These are phyloP conservation scores for Rhipidura dahli DNA, from an alignment of 2,113 vertebrate genomes.

Conservation along the genomic window DNA sequence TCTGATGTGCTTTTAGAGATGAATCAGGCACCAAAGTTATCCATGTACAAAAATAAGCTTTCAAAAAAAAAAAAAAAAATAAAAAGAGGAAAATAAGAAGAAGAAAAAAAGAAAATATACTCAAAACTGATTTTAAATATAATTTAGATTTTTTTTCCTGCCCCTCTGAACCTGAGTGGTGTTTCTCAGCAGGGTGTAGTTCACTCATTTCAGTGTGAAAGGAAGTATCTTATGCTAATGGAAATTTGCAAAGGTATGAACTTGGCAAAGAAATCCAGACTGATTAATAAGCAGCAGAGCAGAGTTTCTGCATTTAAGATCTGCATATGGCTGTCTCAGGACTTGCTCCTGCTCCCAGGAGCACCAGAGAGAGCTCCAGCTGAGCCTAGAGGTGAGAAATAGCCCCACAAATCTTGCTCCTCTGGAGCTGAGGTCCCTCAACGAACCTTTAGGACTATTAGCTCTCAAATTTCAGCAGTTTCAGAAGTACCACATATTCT, in stretches of 20 bases:
- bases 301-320: neutral
- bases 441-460: accelerated
- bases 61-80: neutral
- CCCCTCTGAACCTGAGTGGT: neutral
- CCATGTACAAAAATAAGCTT: neutral
- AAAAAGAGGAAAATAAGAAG: accelerated
- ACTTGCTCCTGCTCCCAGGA: neutral
- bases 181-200: neutral
- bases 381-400: neutral
- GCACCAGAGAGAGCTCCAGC: neutral
- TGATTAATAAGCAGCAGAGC: neutral
- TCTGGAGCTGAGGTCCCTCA: neutral
- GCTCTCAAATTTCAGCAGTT: neutral
- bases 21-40: neutral
- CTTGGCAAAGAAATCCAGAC: neutral
- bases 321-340: neutral
- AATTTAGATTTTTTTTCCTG: neutral
- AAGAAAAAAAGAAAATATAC: neutral
- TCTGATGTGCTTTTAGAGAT: conserved; percentile 18
- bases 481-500: neutral
- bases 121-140: neutral
- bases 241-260: neutral
- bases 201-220: neutral
- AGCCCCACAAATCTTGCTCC: neutral
- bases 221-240: neutral